phyloP scores from a whole-genome alignment of 2,797 vertebrate genomes.

The Muraenolepis orangiensis region DNA sequence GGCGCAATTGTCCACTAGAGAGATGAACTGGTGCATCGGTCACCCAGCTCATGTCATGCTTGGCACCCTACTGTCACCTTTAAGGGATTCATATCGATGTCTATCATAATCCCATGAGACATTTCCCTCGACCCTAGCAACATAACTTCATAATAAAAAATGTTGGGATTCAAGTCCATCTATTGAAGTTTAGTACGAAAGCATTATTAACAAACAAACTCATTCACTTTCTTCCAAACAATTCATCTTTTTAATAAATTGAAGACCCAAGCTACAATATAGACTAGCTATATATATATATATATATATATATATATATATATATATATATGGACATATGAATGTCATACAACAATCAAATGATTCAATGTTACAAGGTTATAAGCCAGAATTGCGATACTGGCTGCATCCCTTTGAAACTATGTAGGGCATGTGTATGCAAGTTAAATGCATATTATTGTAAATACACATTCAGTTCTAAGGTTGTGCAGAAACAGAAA shows the following conservation, averaged over 20 bases:
- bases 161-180: not conserved
- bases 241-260: not conserved
- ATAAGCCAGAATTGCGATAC: not conserved
- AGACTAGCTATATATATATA: not conserved
- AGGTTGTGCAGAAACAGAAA: not conserved
- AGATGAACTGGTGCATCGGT: not conserved
- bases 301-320: not conserved
- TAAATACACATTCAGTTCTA: not conserved
- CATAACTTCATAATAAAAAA: not conserved
- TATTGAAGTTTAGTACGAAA: not conserved
- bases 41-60: not conserved
- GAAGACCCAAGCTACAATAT: not conserved
- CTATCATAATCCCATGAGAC: too few relatives aligned
- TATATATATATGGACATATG: too few relatives aligned
- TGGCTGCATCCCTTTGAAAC: not conserved
- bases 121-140: too few relatives aligned
- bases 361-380: not conserved
- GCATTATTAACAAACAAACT: not conserved
- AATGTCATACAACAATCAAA: not conserved
- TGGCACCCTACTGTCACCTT: not conserved
- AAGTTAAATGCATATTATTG: not conserved
- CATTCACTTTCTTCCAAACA: not conserved
- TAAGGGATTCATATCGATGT: too few relatives aligned
- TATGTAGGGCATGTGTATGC: not conserved
- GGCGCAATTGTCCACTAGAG: not conserved